Evolutionary conservation across 2,888 invertebrate species (phyloP).

Genomic region (Eilema griseolum): DNA sequence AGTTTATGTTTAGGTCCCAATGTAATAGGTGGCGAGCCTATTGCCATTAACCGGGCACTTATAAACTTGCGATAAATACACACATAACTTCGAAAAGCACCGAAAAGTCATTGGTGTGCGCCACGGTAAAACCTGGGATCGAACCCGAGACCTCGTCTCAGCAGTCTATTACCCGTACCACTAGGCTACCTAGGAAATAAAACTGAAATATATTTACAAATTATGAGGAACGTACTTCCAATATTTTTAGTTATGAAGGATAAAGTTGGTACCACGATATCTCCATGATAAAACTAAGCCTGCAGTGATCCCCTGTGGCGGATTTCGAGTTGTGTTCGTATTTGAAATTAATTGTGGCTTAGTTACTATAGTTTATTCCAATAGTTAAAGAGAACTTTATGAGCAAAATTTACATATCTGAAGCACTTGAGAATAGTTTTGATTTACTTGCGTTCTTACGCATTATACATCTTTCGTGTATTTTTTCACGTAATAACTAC

Average conservation of each 20-base stretch:
- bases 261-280: neutral
- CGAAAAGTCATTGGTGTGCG: too few relatives aligned
- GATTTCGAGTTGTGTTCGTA: conserved; percentile 1
- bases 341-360: conserved; percentile 8
- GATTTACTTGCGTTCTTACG: neutral
- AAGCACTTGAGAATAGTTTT: neutral
- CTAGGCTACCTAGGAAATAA: too few relatives aligned
- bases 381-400: neutral
- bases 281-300: conserved; percentile 1
- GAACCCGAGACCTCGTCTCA: too few relatives aligned
- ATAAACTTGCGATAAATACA: too few relatives aligned
- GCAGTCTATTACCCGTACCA: too few relatives aligned
- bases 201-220: neutral
- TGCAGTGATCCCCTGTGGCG: neutral
- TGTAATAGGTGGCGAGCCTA: too few relatives aligned
- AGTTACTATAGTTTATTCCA: conserved; percentile 3
- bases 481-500: too few relatives aligned
- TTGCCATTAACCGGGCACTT: too few relatives aligned
- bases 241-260: neutral
- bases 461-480: too few relatives aligned
- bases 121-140: too few relatives aligned
- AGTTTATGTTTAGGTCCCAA: too few relatives aligned
- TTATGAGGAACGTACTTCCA: neutral
- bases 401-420: neutral
- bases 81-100: too few relatives aligned